A percentile compares a stretch with the other conserved stretches of the same genome.
Conservation (phyloP, 2,888 invertebrate species). For the Creontiades dilutus region DNA sequence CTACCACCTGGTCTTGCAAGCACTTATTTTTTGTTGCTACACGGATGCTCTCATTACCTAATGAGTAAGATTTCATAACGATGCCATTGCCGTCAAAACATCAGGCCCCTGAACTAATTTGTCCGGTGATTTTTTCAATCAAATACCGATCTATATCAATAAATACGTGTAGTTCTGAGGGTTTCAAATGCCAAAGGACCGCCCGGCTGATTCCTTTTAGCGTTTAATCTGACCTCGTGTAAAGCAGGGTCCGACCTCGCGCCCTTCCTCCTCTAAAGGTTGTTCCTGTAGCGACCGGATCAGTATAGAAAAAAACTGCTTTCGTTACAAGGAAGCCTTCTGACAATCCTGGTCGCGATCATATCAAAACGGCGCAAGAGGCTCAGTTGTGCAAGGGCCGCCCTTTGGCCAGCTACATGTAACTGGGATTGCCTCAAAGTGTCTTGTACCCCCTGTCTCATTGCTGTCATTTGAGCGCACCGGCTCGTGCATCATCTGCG, state of each 20-base stretch:
- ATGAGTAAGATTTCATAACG: too few relatives aligned
- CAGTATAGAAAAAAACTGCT: conserved; percentile 21
- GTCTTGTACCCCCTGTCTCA: conserved; percentile 67
- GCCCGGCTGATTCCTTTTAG: not conserved
- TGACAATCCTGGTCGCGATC: conserved; percentile 54
- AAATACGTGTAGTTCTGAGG: conserved; percentile 6
- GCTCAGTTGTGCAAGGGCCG: conserved; percentile 62
- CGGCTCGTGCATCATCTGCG: conserved; percentile 69
- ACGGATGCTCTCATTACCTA: too few relatives aligned
- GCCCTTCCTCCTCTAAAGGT: conserved; percentile 37
- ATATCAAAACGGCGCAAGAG: conserved; percentile 44
- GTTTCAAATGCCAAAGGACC: conserved; percentile 34
- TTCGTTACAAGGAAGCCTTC: conserved; percentile 39
- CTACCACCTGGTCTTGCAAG: too few relatives aligned
- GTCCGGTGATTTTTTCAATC: not conserved
- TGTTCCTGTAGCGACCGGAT: conserved; percentile 38
- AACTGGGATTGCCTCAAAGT: conserved; percentile 54
- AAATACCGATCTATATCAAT: not conserved
- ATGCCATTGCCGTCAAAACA: too few relatives aligned
- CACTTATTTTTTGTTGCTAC: too few relatives aligned
- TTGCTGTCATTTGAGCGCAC: conserved; percentile 68
- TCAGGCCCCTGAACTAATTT: not conserved
- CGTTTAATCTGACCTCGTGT: conserved; percentile 10
- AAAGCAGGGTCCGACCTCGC: conserved; percentile 49
- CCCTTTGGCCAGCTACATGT: conserved; percentile 47